phyloP scores from a whole-genome alignment of 2,888 invertebrate species.

The Dilophus febrilis region DNA sequence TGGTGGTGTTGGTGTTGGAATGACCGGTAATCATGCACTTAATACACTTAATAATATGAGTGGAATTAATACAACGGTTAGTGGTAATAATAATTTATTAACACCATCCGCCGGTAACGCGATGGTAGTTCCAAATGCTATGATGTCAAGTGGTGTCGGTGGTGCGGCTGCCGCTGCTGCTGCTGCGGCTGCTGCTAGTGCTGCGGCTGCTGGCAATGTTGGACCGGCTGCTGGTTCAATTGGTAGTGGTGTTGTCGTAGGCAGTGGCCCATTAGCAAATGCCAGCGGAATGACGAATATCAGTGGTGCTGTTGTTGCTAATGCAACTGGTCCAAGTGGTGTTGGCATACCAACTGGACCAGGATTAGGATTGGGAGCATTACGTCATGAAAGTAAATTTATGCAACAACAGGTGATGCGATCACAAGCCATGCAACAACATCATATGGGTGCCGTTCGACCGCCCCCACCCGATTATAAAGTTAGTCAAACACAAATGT shows the following conservation, averaged over 20 bases:
- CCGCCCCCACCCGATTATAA: slow-evolving; percentile 81
- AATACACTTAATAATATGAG: background rate
- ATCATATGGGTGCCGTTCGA: slow-evolving; percentile 33
- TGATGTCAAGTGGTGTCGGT: slow-evolving; percentile 12
- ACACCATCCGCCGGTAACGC: background rate
- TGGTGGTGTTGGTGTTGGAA: slow-evolving; percentile 7
- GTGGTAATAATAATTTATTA: background rate
- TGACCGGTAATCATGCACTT: slow-evolving; percentile 2
- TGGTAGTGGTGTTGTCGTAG: background rate
- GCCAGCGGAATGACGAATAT: too few species aligned
- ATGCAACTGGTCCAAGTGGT: too few species aligned
- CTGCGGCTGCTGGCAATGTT: slow-evolving; percentile 1
- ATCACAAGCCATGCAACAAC: slow-evolving; percentile 42
- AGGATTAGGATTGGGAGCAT: background rate
- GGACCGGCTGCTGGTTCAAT: background rate
- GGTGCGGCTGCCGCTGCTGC: slow-evolving; percentile 8
- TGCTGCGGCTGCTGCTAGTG: too few species aligned
- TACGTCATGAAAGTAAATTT: background rate
- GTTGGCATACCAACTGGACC: slow-evolving; percentile 18
- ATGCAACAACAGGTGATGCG: slow-evolving; percentile 47
- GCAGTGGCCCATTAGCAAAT: too few species aligned
- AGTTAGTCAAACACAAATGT: slow-evolving; percentile 39
- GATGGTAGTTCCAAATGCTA: slow-evolving; percentile 13
- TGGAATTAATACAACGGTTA: background rate
- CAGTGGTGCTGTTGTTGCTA: too few species aligned